phyloP scores from a whole-genome alignment of 37 sponge, comb jelly and placozoan genomes.

The Mnemiopsis leidyi region DNA sequence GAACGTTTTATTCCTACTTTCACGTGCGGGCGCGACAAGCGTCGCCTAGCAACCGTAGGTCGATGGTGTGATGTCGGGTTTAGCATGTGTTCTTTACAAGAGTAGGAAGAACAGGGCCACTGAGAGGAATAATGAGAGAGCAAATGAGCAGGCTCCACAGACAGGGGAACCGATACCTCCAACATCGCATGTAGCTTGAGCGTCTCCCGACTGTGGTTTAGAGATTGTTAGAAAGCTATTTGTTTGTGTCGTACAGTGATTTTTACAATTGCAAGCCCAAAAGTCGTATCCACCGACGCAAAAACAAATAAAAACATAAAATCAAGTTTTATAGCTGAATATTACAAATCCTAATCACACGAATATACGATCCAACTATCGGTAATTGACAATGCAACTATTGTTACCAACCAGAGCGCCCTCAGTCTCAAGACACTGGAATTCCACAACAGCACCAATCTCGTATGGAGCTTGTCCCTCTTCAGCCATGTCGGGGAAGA shows the following conservation, averaged over 20 bases:
- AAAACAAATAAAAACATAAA: no score
- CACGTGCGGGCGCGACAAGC: neutral
- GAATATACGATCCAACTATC: no score
- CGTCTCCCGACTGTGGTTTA: neutral
- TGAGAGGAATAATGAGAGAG: neutral
- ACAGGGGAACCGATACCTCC: constrained; percentile 22
- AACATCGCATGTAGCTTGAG: constrained; percentile 6
- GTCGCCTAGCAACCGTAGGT: neutral
- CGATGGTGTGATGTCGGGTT: neutral
- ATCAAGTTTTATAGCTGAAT: no score
- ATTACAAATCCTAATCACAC: no score
- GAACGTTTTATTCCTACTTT: neutral
- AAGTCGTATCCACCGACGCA: no score
- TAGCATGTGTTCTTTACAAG: neutral
- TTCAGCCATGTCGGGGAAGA: neutral
- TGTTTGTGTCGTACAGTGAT: no score
- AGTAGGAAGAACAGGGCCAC: neutral
- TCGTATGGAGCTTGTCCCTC: neutral
- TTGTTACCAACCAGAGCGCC: no score
- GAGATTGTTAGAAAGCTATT: no score
- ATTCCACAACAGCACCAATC: neutral
- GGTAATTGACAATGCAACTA: no score
- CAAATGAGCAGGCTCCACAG: constrained; percentile 25
- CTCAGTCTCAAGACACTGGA: neutral
- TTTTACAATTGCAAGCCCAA: no score